Base-by-base conservation (phyloP, 2,113 vertebrate species). In the Mastomys natalensis region DNA sequence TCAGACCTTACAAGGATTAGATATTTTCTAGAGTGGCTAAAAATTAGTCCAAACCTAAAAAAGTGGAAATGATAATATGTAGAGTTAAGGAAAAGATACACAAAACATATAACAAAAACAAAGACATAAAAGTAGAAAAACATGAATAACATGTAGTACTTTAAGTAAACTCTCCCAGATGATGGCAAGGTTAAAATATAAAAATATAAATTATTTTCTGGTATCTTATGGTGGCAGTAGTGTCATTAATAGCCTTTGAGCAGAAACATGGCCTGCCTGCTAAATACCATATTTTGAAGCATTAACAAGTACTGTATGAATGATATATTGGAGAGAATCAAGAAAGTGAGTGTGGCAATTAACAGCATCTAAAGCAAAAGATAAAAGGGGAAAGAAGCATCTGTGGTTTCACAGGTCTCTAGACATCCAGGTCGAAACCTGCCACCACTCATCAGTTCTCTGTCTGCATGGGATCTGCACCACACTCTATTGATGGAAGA, bases 1-100 rank as follows among this genome's bases (percentile, higher is more conserved):
- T 84, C 45, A 10, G 24, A 60, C 26, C 24, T 37, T 45, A 51
- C 24, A 96, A 70, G 43, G 82, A 43, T 53, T 87, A n/a, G 37
- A 12, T 74, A 29, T 72, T 91, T 84, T 92, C 89, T 77, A 55
- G 58, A 95, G 34, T 64, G 74, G 37, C 70, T 93, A 70, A 68
- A 51, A 70, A 66, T 72, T 58, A 72, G 34, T 31, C 15, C 64
- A 21, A 24, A 55, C 73, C 82, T 60, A 55, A 91, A 94, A 87
- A 93, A 66, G 43, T 58, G 51, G n/a, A 22, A 84, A 84, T 48
- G 0, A 12, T 34, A 48, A 76, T 29, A n/a, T 78, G 48, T 45
- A 78, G 60, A 91, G 9, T 78, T 74, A 48, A 87, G 73, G 16
- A 90, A 62, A 87, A 87, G 11, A 40, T 21, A 24, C 22, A 73